Evolutionary conservation across 2,797 vertebrate genomes (phyloP), one percentile per base, ranked within the genome.

Genomic region (Tadarida brasiliensis): DNA sequence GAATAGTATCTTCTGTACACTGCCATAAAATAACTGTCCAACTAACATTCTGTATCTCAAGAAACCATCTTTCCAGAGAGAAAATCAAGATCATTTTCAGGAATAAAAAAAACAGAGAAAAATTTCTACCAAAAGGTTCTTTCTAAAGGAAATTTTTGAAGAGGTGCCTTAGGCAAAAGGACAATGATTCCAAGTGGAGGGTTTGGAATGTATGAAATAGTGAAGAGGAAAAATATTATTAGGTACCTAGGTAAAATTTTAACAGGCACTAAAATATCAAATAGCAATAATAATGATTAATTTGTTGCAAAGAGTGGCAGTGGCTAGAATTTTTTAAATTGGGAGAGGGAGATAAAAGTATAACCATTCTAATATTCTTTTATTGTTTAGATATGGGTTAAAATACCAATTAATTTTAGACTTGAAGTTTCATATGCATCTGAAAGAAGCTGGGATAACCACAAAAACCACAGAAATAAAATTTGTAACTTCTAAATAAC

Each of bases 71-170:
- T 67, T 59, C 51, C 85, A 81, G 11, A 68, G 65, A 3, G 44
- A 44, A 89, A 86, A 84, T 61, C 30, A 47, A 68, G 30, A 22
- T 84, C 33, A 81, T 74, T 92, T 88, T 61, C 59, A 81, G 26
- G 59, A 81, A 94, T 67, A 81, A 16, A 70, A 81, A 39, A 63
- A 81, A 28, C 19, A 67, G 11, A 84, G 7, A 77, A 3, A 73
- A 68, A 26, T 83, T 93, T 93, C 65, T 82, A 82, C 35, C n/a
- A 70, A 57, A 82, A 87, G 10, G 3, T 63, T 86, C 49, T 57
- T 63, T 33, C 54, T 61, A 49, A 87, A 93, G 54, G 77, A 90
- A 82, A 93, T 71, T 80, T 70, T 65, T 71, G 59, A 88, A 90
- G 17, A 93, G n/a, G 47, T 90, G 16, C 6, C 82, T 87, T 12